These are phyloP conservation scores for Drosophila demipolita DNA, from an alignment of 2,888 invertebrate species.

Conservation along the genomic window DNA sequence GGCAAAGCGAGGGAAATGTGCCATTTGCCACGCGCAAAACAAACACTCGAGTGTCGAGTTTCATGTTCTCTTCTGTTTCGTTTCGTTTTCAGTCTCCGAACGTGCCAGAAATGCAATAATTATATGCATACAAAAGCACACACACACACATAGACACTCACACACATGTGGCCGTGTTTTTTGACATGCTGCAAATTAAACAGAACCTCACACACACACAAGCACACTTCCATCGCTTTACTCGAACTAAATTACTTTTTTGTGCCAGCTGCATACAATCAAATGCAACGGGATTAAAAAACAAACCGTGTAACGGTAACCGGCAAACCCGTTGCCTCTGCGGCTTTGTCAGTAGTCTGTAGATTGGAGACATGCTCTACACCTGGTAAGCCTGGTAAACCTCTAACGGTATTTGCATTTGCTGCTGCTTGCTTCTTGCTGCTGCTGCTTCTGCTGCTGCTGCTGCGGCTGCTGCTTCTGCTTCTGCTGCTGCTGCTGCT, in stretches of 20 bases:
- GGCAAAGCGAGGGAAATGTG: conserved; percentile 68
- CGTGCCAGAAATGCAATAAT: conserved; percentile 80
- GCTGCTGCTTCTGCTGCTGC: conserved; percentile 12
- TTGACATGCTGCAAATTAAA: conserved; percentile 81
- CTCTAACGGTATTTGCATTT: conserved; percentile 70
- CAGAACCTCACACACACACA: conserved; percentile 45
- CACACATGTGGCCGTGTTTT: conserved; percentile 57
- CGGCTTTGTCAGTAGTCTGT: conserved; percentile 45
- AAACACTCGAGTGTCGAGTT: conserved; percentile 57
- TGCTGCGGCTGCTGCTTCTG: conserved; percentile 26
- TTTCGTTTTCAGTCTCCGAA: conserved; percentile 58
- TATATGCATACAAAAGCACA: conserved; percentile 73
- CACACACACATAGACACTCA: conserved; percentile 38
- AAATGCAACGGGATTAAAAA: conserved; percentile 79
- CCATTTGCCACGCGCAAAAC: conserved; percentile 73
- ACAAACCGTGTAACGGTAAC: conserved; percentile 66
- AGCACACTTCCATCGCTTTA: conserved; percentile 26
- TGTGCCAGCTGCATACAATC: conserved; percentile 74
- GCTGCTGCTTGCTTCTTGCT: conserved; percentile 28
- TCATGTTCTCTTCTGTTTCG: conserved; percentile 24
- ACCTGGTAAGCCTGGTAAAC: conserved; percentile 66
- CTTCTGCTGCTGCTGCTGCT: conserved; percentile 32
- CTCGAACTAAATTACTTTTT: conserved; percentile 75
- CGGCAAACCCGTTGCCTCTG: conserved; percentile 40
- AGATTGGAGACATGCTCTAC: conserved; percentile 44